phyloP scores from a whole-genome alignment of 2,113 vertebrate genomes.

The Vombatus ursinus region DNA sequence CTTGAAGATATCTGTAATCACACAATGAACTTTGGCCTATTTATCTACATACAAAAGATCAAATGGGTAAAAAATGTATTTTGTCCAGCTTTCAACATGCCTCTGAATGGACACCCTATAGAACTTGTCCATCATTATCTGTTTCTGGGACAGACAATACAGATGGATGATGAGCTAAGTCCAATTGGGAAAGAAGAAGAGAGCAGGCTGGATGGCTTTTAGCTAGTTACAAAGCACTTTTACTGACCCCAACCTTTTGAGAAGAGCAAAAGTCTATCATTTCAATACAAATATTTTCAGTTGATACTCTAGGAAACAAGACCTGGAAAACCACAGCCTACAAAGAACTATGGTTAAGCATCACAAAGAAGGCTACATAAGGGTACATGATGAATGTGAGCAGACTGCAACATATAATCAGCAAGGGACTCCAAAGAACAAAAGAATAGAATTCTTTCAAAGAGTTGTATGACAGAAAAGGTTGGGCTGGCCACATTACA shows the following conservation, averaged over 20 bases:
- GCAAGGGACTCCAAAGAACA: not conserved
- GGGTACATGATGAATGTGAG: not conserved
- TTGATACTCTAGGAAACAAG: not conserved
- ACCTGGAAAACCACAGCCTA: not conserved
- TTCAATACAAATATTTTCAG: not conserved
- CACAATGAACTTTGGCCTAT: not conserved
- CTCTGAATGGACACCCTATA: not conserved
- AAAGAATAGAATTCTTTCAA: not conserved
- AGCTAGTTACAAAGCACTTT: not conserved
- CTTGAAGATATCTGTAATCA: not conserved
- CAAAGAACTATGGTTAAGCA: not conserved
- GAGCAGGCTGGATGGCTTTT: not conserved
- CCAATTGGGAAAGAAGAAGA: not conserved
- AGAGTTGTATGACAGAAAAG: not conserved
- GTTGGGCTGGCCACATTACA: not conserved
- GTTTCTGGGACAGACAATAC: not conserved
- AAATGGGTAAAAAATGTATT: not conserved
- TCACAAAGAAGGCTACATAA: not conserved
- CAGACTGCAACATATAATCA: not conserved
- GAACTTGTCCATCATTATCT: not conserved
- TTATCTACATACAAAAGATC: not conserved
- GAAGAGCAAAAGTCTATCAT: not conserved
- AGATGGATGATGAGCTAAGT: not conserved
- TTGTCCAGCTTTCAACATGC: not conserved
- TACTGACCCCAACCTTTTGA: not conserved